These are phyloP conservation scores for Nipponia nippon DNA, from an alignment of 2,113 vertebrate species.

Conservation along the genomic window DNA sequence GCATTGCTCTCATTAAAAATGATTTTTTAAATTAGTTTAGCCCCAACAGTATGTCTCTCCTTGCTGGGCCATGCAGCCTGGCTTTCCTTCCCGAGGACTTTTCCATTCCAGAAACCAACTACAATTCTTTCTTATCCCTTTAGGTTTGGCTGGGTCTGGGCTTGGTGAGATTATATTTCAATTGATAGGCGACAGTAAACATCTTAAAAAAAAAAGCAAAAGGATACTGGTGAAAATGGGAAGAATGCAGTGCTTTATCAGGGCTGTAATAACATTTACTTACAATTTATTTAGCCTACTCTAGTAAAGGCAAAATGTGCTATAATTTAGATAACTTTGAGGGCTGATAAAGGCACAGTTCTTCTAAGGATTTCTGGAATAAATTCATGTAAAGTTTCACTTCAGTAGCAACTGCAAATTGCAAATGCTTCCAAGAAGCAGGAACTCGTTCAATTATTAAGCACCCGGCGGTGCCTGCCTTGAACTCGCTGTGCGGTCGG, in stretches of 20 bases:
- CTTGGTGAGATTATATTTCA: background rate
- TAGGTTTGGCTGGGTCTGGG: background rate
- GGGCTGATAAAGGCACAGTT: background rate
- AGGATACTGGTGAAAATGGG: background rate
- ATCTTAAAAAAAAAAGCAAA: background rate
- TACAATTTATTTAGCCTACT: background rate
- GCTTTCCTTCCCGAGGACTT: background rate
- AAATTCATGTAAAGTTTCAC: background rate
- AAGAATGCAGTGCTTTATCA: background rate
- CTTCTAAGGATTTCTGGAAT: background rate
- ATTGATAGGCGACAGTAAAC: background rate
- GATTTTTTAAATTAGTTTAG: background rate
- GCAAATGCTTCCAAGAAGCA: background rate
- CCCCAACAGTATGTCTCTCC: background rate
- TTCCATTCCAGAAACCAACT: background rate
- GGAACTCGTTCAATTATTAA: background rate
- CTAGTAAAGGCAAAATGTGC: background rate
- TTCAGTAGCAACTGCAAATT: background rate
- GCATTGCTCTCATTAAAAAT: background rate
- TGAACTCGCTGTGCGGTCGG: background rate
- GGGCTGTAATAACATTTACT: background rate
- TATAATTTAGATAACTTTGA: background rate
- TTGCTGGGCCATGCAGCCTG: background rate
- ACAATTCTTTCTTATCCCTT: background rate
- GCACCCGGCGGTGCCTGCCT: background rate